phyloP scores from a whole-genome alignment of 2,888 invertebrate genomes.

The Allygus modestus region DNA sequence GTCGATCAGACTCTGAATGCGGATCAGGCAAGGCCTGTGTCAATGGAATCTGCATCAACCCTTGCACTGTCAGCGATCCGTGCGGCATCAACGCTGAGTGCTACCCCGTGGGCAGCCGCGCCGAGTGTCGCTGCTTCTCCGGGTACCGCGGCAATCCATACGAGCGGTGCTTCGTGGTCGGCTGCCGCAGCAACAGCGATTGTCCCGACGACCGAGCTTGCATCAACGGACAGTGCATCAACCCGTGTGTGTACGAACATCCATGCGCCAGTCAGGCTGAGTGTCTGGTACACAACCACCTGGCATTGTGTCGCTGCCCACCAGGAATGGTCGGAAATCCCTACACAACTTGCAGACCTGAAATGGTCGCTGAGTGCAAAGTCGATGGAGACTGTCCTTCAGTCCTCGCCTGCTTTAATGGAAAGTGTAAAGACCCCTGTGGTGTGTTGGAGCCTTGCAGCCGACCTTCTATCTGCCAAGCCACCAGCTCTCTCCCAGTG shows the following conservation, averaged over 20 bases:
- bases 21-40: constrained; percentile 89
- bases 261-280: constrained; percentile 87
- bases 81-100: constrained; percentile 92
- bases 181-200: constrained; percentile 91
- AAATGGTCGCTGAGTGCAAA: constrained; percentile 85
- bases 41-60: constrained; percentile 91
- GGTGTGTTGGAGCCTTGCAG: constrained; percentile 86
- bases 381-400: constrained; percentile 90
- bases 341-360: constrained; percentile 87
- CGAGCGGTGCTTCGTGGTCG: constrained; percentile 86
- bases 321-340: constrained; percentile 87
- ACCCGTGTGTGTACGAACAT: constrained; percentile 88
- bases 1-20: constrained; percentile 90
- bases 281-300: constrained; percentile 89
- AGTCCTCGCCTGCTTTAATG: constrained; percentile 87
- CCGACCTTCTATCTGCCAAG: constrained; percentile 88
- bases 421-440: constrained; percentile 91
- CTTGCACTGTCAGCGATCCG: constrained; percentile 87
- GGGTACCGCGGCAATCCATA: constrained; percentile 90
- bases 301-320: constrained; percentile 91
- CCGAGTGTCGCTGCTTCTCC: constrained; percentile 88
- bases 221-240: constrained; percentile 89
- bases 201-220: constrained; percentile 92
- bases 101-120: constrained; percentile 83
- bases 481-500: constrained; percentile 85